Percentiles rank a stretch among this genome's conserved stretches.
Evolutionary conservation across 2,797 vertebrate species (phyloP).

Genomic region (Myioborus melanocephalus): DNA sequence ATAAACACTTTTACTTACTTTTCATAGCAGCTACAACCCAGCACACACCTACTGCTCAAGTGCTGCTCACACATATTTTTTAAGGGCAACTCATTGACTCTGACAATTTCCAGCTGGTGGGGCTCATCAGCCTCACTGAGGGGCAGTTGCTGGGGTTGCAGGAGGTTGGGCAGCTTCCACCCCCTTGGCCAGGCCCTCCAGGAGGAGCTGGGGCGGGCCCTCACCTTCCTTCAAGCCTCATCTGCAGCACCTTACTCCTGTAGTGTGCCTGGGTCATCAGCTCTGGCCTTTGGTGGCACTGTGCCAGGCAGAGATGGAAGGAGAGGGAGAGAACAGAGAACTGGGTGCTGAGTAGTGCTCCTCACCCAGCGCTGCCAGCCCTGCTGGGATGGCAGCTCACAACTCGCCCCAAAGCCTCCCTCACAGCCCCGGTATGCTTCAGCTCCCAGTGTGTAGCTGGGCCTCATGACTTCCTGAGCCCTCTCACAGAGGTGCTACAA

Average conservation of each 20-base stretch:
- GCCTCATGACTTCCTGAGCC: accelerated
- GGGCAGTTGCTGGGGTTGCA: background rate
- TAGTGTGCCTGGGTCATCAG: accelerated
- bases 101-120: background rate
- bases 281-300: accelerated
- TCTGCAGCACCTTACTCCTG: accelerated
- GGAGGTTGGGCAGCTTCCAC: accelerated
- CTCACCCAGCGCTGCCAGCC: accelerated
- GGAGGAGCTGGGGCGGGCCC: background rate
- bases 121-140: background rate
- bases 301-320: background rate
- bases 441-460: accelerated
- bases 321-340: background rate
- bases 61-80: accelerated
- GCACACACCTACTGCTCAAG: accelerated
- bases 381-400: accelerated
- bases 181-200: accelerated
- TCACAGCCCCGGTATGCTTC: accelerated
- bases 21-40: accelerated
- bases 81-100: background rate
- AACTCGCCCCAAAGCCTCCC: background rate
- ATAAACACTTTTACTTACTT: background rate
- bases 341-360: accelerated
- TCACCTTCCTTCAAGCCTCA: background rate
- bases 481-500: background rate